Base-by-base conservation (phyloP, 2,113 vertebrate species). In the Fulmarus glacialis region DNA sequence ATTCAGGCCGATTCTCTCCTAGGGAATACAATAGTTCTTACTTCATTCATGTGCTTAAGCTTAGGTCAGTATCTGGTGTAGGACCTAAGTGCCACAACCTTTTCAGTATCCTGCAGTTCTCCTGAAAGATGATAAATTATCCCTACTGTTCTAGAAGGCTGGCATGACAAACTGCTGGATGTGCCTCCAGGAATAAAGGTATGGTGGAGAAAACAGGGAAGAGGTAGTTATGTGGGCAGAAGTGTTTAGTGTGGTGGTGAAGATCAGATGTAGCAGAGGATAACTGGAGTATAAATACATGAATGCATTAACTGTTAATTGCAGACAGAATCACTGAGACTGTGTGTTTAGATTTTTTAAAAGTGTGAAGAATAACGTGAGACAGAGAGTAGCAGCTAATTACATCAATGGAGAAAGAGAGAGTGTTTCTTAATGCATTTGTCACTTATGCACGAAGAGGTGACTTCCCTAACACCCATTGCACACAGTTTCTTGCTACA, bases 401-500 rank as follows among this genome's bases (percentile, higher is more conserved):
- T 9, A 26, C 19, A n/a, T n/a, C 53, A 27, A 15, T 17, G 32
- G 55, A 38, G 71, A 6, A 58, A 52, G 52, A 45, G 22, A 72
- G 29, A 38, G 7, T 12, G 15, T 4, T 2, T 56, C 60, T 74
- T 52, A 19, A 10, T 12, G 8, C 24, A 7, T 43, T 66, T 58
- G 32, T 67, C 32, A 23, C 29, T 56, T 55, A 0, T 12, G 68
- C 56, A 74, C 45, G 59, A n/a, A 12, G 56, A 58, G 52, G 34
- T 43, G 59, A 38, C 43, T 38, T 45, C 34, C 50, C 62, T 36
- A 8, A 26, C 18, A 3, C 63, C 15, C 26, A 5, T 0, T 24
- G 30, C 64, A 21, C 5, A 1, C 12, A 2, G 3, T 5, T 63
- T 18, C 48, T 50, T 5, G 19, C 53, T 32, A 0, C 7, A 8